Percentiles rank a stretch among this genome's conserved stretches.
These are phyloP conservation scores for Pteromalus puparum DNA, from an alignment of 1,140 invertebrate genomes.

Conservation along the genomic window DNA sequence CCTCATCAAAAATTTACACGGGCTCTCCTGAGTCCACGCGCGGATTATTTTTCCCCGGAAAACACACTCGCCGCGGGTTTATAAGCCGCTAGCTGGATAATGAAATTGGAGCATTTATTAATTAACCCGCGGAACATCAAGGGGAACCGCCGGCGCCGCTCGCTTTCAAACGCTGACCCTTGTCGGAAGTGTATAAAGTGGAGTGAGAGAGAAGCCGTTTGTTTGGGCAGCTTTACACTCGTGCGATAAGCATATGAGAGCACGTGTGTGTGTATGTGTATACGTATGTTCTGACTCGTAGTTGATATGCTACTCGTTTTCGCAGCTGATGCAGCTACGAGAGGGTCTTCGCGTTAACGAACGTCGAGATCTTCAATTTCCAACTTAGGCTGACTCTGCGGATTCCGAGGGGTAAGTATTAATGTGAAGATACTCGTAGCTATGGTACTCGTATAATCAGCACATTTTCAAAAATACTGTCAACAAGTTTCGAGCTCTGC, in stretches of 20 bases:
- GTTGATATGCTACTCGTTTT: neutral
- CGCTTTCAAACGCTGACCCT: neutral
- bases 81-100: slow-evolving; percentile 28
- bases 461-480: neutral
- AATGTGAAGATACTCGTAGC: neutral
- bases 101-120: slow-evolving; percentile 56
- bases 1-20: neutral
- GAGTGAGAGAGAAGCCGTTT: neutral
- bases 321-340: too few relatives aligned
- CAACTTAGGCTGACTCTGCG: neutral
- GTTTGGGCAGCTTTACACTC: neutral
- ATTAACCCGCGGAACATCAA: slow-evolving; percentile 28
- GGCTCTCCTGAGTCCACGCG: neutral
- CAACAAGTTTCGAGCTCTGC: neutral
- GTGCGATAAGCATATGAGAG: neutral
- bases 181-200: neutral
- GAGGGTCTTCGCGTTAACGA: too few relatives aligned
- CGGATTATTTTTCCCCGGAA: slow-evolving; percentile 53
- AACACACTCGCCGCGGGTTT: neutral
- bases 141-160: neutral
- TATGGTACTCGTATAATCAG: neutral
- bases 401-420: neutral
- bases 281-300: neutral
- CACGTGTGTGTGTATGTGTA: neutral
- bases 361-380: neutral